Evolutionary conservation across 2,113 vertebrate species (phyloP).

Genomic region (Stigmatopora argus): DNA sequence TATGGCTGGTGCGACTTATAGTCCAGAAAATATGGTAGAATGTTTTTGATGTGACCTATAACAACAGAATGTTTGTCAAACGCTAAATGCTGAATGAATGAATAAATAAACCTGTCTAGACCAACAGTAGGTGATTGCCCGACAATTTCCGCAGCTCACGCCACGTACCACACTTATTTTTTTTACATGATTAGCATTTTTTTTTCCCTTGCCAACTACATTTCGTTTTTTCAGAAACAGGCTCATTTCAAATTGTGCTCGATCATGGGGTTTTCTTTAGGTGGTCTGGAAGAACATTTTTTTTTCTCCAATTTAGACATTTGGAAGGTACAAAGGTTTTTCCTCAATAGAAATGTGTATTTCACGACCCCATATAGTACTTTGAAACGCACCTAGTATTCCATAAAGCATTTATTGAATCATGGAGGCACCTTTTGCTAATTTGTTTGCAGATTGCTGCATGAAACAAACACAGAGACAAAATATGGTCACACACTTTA

Average conservation of each 20-base stretch:
- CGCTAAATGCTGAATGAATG: not conserved
- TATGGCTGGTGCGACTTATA: no score
- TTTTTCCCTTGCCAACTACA: constrained; percentile 15
- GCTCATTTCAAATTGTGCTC: no score
- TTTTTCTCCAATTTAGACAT: constrained; percentile 17
- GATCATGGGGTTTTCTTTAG: constrained; percentile 2
- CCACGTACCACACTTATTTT: constrained; percentile 7
- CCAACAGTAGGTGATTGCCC: not conserved
- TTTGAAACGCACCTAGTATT: not conserved
- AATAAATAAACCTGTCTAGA: not conserved
- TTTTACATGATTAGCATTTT: constrained; percentile 4
- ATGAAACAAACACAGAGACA: not conserved
- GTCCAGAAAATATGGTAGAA: not conserved
- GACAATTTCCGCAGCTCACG: not conserved
- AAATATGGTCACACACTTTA: not conserved
- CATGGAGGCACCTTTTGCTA: not conserved
- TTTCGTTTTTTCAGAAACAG: constrained; percentile 26
- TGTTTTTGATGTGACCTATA: not conserved
- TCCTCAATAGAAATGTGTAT: not conserved
- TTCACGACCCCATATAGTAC: constrained; percentile 1
- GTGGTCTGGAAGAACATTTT: not conserved
- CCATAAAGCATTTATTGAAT: not conserved
- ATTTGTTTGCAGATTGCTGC: not conserved
- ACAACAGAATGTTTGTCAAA: not conserved
- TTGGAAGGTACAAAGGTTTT: constrained; percentile 9